Evolutionary conservation across 2,797 vertebrate genomes (phyloP), one percentile per base, ranked within the genome.

Genomic region (Coendou prehensilis): DNA sequence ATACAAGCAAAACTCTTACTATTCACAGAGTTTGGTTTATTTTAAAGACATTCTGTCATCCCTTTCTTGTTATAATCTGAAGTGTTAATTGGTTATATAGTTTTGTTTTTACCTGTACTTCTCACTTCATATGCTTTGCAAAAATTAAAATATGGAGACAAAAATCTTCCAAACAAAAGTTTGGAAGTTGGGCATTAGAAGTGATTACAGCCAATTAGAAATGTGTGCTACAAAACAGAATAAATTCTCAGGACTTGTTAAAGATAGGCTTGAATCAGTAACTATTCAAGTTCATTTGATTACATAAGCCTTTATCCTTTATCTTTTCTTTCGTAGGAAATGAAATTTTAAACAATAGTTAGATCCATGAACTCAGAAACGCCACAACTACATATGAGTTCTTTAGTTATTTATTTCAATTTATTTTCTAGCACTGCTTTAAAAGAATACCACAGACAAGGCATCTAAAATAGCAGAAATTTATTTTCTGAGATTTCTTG

Each of bases 41-140:
- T 47, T 75, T 80, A 73, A 83, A 97, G 63, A 85, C 82, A 88
- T 57, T 93, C 92, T 86, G 54, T 89, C 88, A 85, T 64, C n/a
- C 37, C 54, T 56, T 83, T 67, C 87, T 71, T 78, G 71, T 87
- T 80, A 88, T 86, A 85, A 90, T 75, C 91, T 30, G 13, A 97
- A 57, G 82, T 95, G 87, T 75, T 96, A 93, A 97, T 96, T 96
- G 86, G 89, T 89, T 96, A 84, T 71, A 84, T 37, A 80, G 30
- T 79, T 92, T 69, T 78, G 71, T 59, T 73, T 15, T 90, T 95
- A 97, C 83, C 93, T 76, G 33, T 63, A 33, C 50, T 81, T 90
- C 91, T 96, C 89, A 57, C 76, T 89, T 96, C 85, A 57, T 94
- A 84, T 94, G 93, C 78, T 93, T 81, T 37, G 18, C 94, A 41